Percentiles rank a stretch among this genome's conserved stretches.
Evolutionary conservation across 1,140 invertebrate genomes (phyloP).

Genomic region (Drosophila melanica): DNA sequence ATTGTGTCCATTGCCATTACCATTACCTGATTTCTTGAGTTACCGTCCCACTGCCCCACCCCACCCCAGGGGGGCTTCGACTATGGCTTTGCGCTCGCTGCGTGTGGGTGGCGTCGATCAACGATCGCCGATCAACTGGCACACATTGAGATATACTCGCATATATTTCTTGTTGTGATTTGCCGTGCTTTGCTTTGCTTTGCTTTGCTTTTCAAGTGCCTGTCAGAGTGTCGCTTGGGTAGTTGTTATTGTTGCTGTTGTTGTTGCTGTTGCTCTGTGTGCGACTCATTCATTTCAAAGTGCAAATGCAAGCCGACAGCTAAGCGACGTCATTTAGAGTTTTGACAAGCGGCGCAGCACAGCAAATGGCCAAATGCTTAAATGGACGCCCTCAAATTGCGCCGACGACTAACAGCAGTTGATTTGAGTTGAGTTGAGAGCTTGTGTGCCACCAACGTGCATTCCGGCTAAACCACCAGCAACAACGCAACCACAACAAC

Average conservation of each 20-base stretch:
- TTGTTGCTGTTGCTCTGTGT: constrained; percentile 14
- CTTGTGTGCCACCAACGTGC: constrained; percentile 58
- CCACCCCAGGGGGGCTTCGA: constrained; percentile 3
- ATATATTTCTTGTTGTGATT: constrained; percentile 8
- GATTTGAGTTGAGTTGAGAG: constrained; percentile 29
- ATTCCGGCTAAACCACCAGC: constrained; percentile 39
- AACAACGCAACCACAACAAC: constrained; percentile 14
- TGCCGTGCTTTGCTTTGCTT: background rate
- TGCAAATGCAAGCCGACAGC: constrained; percentile 77
- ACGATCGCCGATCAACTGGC: constrained; percentile 27
- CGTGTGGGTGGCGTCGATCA: constrained; percentile 49
- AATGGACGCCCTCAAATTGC: constrained; percentile 54
- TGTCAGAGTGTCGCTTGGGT: constrained; percentile 55
- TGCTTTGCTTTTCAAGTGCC: constrained; percentile 65
- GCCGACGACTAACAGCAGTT: constrained; percentile 26
- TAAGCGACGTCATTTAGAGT: constrained; percentile 78
- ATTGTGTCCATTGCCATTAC: constrained; percentile 60
- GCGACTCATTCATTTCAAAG: constrained; percentile 66
- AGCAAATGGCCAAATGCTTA: constrained; percentile 53
- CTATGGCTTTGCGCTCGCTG: background rate
- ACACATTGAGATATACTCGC: constrained; percentile 41
- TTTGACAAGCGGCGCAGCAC: constrained; percentile 76
- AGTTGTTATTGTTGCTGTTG: constrained; percentile 20
- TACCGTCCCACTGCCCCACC: background rate
- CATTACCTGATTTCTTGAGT: constrained; percentile 48